A percentile compares a stretch with the other conserved stretches of the same genome.
Conservation (phyloP, 2,113 vertebrate species). For the Herpetotheres cachinnans region DNA sequence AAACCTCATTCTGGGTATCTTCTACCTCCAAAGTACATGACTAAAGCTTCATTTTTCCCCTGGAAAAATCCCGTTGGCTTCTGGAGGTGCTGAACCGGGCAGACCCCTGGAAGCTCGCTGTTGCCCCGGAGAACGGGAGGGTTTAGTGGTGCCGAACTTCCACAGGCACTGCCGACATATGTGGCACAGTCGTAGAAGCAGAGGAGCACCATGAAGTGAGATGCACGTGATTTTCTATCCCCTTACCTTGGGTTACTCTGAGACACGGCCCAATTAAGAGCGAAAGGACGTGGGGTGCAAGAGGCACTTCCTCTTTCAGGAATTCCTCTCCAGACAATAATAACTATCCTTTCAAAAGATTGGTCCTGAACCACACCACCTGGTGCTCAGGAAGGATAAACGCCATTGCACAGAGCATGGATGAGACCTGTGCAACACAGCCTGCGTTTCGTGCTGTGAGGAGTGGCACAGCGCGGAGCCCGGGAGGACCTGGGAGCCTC, state of each 20-base stretch:
- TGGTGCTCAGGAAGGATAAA: not conserved
- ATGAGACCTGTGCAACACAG: not conserved
- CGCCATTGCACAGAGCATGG: not conserved
- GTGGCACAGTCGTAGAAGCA: not conserved
- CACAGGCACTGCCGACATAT: fast-evolving
- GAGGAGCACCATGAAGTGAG: not conserved
- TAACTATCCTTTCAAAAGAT: not conserved
- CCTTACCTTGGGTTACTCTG: not conserved
- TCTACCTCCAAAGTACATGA: not conserved
- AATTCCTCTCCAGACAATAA: not conserved
- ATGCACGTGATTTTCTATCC: not conserved
- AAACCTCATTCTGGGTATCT: not conserved
- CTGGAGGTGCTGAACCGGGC: not conserved
- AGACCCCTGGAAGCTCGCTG: not conserved
- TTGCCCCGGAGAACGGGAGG: not conserved
- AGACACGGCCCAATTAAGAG: not conserved
- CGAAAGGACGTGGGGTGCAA: not conserved
- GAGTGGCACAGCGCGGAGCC: not conserved
- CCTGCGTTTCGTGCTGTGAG: not conserved
- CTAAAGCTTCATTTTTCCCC: not conserved
- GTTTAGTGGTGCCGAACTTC: not conserved
- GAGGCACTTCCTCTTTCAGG: not conserved
- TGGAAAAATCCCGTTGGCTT: not conserved
- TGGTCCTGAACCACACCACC: not conserved
- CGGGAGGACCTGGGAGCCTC: not conserved